Base-by-base conservation (phyloP, 2,797 vertebrate genomes). In the Garrulus glandarius region DNA sequence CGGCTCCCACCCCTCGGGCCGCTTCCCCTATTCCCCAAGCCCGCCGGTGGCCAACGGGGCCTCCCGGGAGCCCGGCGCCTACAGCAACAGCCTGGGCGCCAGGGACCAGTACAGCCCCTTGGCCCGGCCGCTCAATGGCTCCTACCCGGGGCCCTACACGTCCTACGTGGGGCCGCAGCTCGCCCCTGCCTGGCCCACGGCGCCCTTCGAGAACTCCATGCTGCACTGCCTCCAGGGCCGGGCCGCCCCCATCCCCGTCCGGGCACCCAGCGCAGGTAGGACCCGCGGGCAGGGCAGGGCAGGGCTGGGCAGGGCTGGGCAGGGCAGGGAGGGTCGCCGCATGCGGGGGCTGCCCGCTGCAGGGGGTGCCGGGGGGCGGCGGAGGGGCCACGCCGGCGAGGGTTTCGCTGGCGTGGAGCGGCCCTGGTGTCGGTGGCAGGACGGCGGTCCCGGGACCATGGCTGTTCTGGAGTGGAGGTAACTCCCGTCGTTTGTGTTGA, bases 161-260 rank as follows among this genome's bases (percentile, higher is more conserved):
- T 98, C 99, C 27, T 99, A 99, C 39, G 98, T 99, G 87, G 98
- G 98, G 2, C 98, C 99, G 15, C 99, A 99, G 96, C 98, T 99
- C 77, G 96, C 99, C 30, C 98, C 99, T 7, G 99, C 98, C 17
- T 99, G 99, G 99, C 98, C 98, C 49, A 97, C 98, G 3, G 98
- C 98, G 7, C 98, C 98, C 57, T 99, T 99, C 93, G 99, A 99
- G 88, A 99, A 99, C 97, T 99, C 99, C 70, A 99, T 99, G 98
- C 98, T 99, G 93, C 99, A 99, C 97, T 99, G 98, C 53, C 97
- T 99, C 92, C 99, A 99, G 96, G 98, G 98, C 95, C 98, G 99
- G 72, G 98, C 98, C 5, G 98, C 98, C 41, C 98, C 99, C 36
- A 97, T 99, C 83, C 98, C 98, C 18, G 97, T 99, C 37, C 98